These are phyloP conservation scores for Troilus luridus DNA, from an alignment of 2,888 invertebrate genomes.

Conservation along the genomic window DNA sequence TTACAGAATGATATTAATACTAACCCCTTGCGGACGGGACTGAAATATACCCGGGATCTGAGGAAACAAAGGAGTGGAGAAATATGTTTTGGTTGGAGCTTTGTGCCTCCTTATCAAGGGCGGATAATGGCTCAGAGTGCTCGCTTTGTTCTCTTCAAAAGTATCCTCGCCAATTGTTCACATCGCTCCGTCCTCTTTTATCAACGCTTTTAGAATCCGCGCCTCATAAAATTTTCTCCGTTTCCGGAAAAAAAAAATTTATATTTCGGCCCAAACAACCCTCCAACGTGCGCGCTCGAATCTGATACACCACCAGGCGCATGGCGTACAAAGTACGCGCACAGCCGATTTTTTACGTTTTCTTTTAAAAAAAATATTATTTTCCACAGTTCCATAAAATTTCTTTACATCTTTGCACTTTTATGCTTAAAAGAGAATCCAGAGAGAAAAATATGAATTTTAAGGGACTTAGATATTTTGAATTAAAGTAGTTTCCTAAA, in stretches of 20 bases:
- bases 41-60: background rate
- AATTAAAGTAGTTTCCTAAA: too few species aligned
- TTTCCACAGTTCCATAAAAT: too few species aligned
- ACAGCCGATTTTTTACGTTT: too few species aligned
- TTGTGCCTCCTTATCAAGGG: constrained; percentile 15
- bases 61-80: background rate
- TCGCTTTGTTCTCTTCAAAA: background rate
- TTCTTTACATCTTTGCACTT: too few species aligned
- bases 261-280: background rate
- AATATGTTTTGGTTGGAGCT: constrained; percentile 16
- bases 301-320: too few species aligned
- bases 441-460: too few species aligned
- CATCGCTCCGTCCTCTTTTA: background rate
- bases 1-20: background rate
- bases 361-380: too few species aligned
- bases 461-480: too few species aligned
- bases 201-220: background rate
- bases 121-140: background rate
- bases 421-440: too few species aligned
- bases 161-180: background rate
- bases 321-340: too few species aligned
- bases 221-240: background rate
- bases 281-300: too few species aligned
- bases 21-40: background rate
- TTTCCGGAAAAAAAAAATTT: background rate